Evolutionary conservation across 2,888 invertebrate genomes (phyloP).

Genomic region (Caenorhabditis sp.): DNA sequence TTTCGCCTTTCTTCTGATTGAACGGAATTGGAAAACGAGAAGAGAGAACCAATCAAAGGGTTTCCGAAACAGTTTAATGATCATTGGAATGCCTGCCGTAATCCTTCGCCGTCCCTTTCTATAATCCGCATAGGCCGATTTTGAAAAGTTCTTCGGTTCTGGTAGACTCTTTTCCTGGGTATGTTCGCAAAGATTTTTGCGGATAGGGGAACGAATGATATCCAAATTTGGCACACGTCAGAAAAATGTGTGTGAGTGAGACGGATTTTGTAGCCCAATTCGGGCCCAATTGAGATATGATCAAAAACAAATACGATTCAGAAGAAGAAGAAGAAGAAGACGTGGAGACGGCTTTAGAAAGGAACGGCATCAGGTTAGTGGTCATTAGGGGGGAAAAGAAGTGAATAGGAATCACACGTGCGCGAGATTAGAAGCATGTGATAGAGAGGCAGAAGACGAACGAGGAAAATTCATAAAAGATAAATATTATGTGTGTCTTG

Average conservation of each 20-base stretch:
- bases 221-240: constrained; percentile 15
- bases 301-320: neutral
- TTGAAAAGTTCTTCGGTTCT: constrained; percentile 1
- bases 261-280: constrained; percentile 1
- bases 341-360: no score
- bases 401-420: no score
- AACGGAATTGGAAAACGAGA: neutral
- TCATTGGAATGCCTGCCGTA: constrained; percentile 1
- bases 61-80: constrained; percentile 4
- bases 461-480: constrained; percentile 14
- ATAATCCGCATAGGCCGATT: neutral
- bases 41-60: neutral
- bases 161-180: neutral
- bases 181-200: neutral
- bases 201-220: neutral
- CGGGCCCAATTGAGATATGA: neutral
- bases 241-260: constrained; percentile 15
- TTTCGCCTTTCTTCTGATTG: no score
- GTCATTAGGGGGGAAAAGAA: no score
- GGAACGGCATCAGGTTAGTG: no score
- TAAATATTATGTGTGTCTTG: constrained; percentile 21
- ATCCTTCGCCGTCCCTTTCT: neutral
- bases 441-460: neutral
- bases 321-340: neutral
- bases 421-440: constrained; percentile 7